Evolutionary conservation across 2,113 vertebrate species (phyloP).

Genomic region (Neopipo cinnamomea): DNA sequence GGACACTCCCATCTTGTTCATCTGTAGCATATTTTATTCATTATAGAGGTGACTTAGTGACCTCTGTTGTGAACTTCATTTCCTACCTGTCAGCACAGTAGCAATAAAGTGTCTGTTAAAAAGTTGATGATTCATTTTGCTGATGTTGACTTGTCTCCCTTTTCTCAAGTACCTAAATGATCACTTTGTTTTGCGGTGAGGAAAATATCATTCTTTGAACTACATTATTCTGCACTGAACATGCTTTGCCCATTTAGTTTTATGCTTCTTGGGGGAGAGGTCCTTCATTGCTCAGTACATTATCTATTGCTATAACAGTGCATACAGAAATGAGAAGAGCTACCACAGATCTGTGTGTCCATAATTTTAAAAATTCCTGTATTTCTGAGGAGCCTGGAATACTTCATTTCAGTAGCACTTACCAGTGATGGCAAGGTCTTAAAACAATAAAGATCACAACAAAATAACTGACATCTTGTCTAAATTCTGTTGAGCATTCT

Average conservation of each 20-base stretch:
- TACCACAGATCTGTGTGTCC: background rate
- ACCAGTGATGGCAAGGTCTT: background rate
- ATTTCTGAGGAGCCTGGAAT: background rate
- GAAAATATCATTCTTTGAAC: background rate
- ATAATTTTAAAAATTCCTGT: background rate
- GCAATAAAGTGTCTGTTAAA: background rate
- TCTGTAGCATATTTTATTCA: background rate
- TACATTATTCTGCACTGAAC: background rate
- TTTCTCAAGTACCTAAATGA: background rate
- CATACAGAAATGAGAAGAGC: background rate
- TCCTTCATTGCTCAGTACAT: background rate
- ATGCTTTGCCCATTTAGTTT: background rate
- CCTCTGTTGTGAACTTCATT: background rate
- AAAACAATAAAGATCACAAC: background rate
- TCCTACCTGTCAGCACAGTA: background rate
- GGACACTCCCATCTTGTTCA: background rate
- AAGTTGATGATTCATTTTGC: background rate
- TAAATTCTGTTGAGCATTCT: background rate
- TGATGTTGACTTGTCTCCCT: background rate
- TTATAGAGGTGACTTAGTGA: background rate
- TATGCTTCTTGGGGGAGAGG: background rate
- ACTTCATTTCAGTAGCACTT: background rate
- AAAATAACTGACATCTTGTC: background rate
- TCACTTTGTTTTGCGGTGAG: background rate
- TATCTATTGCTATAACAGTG: background rate